phyloP scores from a whole-genome alignment of 2,797 vertebrate species.

The Arnoldichthys spilopterus region DNA sequence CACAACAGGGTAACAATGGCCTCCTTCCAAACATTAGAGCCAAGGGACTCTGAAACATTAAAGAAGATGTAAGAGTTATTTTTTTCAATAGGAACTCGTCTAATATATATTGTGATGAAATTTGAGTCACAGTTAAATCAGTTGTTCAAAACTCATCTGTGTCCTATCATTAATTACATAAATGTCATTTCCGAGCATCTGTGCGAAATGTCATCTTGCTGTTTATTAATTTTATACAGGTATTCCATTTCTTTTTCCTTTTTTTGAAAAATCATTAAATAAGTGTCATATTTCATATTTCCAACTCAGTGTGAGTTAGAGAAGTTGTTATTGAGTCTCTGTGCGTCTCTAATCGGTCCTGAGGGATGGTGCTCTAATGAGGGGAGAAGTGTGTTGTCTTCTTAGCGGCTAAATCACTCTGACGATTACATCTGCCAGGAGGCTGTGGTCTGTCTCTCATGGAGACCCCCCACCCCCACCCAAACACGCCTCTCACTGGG shows the following conservation, averaged over 20 bases:
- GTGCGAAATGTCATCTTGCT: constrained; percentile 44
- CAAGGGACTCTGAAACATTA: neutral
- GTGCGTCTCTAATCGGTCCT: constrained; percentile 85
- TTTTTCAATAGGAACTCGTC: neutral
- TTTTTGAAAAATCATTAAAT: constrained; percentile 70
- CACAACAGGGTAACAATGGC: neutral
- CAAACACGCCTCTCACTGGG: constrained; percentile 70
- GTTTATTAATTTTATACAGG: constrained; percentile 49
- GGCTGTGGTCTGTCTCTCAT: constrained; percentile 85
- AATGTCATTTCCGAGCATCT: constrained; percentile 68
- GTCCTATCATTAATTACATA: constrained; percentile 73
- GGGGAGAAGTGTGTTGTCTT: constrained; percentile 79
- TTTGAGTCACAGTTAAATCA: constrained; percentile 62
- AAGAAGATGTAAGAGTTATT: neutral
- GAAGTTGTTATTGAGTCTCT: constrained; percentile 80
- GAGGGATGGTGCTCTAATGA: constrained; percentile 84
- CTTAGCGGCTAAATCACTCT: constrained; percentile 87
- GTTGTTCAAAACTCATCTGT: constrained; percentile 72
- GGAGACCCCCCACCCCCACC: constrained; percentile 70
- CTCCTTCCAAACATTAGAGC: neutral
- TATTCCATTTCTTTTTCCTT: constrained; percentile 48
- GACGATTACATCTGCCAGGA: constrained; percentile 88
- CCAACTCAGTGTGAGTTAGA: constrained; percentile 83
- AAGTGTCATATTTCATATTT: constrained; percentile 72
- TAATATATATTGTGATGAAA: constrained; percentile 57